phyloP scores from a whole-genome alignment of 2,797 vertebrate species.

The Hephaestus fuliginosus region DNA sequence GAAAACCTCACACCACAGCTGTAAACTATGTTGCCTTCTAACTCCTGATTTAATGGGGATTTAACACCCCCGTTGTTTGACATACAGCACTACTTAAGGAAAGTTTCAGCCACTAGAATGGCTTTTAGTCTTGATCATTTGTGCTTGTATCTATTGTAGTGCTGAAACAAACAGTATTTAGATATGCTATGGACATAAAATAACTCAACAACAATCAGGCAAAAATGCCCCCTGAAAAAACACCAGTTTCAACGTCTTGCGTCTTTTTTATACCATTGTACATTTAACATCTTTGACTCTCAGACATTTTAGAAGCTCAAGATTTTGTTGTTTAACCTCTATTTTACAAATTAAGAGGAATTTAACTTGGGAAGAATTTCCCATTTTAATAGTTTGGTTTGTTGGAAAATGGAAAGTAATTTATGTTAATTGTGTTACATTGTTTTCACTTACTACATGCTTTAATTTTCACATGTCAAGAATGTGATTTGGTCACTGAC shows the following conservation, averaged over 20 bases:
- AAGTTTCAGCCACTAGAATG: slow-evolving; percentile 21
- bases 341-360: not conserved
- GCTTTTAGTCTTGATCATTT: slow-evolving; percentile 14
- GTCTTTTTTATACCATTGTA: not conserved
- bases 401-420: not conserved
- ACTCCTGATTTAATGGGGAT: slow-evolving; percentile 42
- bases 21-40: slow-evolving; percentile 38
- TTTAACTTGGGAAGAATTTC: not conserved
- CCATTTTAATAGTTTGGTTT: not conserved
- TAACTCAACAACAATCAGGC: not conserved
- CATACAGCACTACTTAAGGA: slow-evolving; percentile 14
- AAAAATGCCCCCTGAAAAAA: not conserved
- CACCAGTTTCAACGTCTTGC: not conserved
- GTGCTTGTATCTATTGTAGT: not conserved
- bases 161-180: not conserved
- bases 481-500: slow-evolving; percentile 25
- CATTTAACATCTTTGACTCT: not conserved
- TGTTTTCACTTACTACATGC: slow-evolving; percentile 20
- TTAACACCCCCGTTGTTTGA: slow-evolving; percentile 55
- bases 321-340: not conserved
- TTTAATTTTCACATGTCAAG: slow-evolving; percentile 17
- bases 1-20: slow-evolving; percentile 54
- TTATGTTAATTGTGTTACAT: not conserved
- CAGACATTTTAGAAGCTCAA: not conserved
- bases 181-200: not conserved